phyloP scores from a whole-genome alignment of 1,140 invertebrate species.

The Popillia japonica region DNA sequence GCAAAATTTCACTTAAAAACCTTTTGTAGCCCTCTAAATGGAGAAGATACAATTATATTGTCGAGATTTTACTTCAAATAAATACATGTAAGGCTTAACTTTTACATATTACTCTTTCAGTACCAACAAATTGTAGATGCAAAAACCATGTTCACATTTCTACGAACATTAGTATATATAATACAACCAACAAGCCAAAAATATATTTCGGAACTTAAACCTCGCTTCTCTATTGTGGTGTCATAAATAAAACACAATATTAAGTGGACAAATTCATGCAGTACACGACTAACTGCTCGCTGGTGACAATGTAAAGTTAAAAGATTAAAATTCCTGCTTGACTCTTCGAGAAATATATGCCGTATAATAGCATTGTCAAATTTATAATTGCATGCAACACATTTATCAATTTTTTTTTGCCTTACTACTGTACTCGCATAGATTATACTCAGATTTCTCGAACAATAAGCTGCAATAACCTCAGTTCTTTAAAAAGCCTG shows the following conservation, averaged over 20 bases:
- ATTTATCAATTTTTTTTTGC: not conserved
- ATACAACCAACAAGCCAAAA: not conserved
- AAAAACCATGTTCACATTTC: no score
- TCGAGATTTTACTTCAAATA: no score
- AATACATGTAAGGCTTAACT: no score
- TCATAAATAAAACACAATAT: not conserved
- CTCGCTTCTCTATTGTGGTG: not conserved
- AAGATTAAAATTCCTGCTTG: not conserved
- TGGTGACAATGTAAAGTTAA: conserved; percentile 1
- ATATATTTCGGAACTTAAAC: not conserved
- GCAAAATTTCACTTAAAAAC: no score
- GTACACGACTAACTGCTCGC: not conserved
- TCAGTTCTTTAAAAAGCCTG: not conserved
- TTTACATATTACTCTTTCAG: no score
- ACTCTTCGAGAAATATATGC: not conserved
- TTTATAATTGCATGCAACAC: not conserved
- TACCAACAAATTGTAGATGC: no score
- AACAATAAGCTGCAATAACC: conserved; percentile 1
- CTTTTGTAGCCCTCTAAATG: no score
- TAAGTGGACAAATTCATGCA: not conserved
- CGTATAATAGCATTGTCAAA: not conserved
- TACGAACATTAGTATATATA: no score
- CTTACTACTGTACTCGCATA: not conserved
- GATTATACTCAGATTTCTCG: not conserved
- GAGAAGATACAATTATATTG: no score